Base-by-base conservation (phyloP, 2,113 vertebrate genomes). In the Balaeniceps rex region DNA sequence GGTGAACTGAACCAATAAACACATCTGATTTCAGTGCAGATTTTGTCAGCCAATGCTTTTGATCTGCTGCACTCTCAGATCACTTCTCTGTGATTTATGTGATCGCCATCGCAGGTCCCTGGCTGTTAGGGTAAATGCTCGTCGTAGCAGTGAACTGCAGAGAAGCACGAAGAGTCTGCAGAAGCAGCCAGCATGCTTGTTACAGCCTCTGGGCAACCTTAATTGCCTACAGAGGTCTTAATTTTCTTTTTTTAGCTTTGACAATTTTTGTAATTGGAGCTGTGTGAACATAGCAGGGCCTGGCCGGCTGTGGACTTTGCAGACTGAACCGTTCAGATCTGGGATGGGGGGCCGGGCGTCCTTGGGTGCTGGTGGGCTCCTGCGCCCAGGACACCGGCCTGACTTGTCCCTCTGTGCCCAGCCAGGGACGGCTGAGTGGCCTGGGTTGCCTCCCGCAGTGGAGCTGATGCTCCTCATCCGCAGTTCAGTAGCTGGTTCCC, bases 1-100 rank as follows among this genome's bases (percentile, higher is more conserved):
- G 54, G 65, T 51, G 58, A 96, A 80, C 83, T 85, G 93, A 91
- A 93, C 89, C 69, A 83, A 88, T 94, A 83, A 90, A 84, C 58
- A 64, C 6, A 11, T 54, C 87, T 87, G 69, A 85, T 79, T 91
- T 52, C 44, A 83, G 88, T 33, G n/a, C 57, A 91, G 33, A 68
- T 76, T 83, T 79, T 78, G 61, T 80, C 54, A 77, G 36, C 49
- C 21, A 40, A 28, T 31, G 72, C 60, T 60, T 57, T 76, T 63
- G 31, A 81, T 91, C 72, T 78, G 57, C 82, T 63, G 80, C 26
- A 18, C 31, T 63, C 66, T 49, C 14, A 7, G 66, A 24, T 22
- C 70, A 18, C 36, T 60, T 40, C 31, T 44, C 33, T 83, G 58
- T 44, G 77, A 66, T 79, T 34, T 58, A 44, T 33, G 34, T 40